Conservation (phyloP, 2,113 vertebrate genomes). For the Lutjanus erythropterus region DNA sequence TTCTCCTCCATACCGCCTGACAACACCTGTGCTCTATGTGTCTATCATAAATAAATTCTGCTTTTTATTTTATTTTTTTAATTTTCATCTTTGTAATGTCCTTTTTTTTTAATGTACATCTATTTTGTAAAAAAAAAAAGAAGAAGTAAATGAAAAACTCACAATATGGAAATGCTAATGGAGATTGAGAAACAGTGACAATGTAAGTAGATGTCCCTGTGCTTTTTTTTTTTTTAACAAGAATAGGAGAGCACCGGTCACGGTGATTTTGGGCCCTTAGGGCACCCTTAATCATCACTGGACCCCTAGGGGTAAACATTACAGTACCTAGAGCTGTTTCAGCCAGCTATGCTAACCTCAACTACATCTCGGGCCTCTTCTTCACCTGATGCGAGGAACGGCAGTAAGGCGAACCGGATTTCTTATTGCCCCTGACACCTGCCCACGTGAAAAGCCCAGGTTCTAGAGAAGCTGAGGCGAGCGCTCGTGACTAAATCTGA, state of each 20-base stretch:
- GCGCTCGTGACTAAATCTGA: constrained; percentile 33
- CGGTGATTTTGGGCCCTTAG: constrained; percentile 67
- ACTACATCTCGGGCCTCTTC: constrained; percentile 82
- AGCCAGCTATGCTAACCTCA: constrained; percentile 69
- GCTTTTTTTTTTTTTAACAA: constrained; percentile 84
- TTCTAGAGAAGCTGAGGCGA: constrained; percentile 35
- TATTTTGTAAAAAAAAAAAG: constrained; percentile 59
- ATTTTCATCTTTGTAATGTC: constrained; percentile 64
- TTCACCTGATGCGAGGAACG: constrained; percentile 63
- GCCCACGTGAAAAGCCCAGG: constrained; percentile 34
- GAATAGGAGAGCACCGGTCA: constrained; percentile 84
- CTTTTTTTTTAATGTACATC: constrained; percentile 73
- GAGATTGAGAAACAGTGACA: constrained; percentile 55
- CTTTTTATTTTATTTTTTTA: constrained; percentile 71
- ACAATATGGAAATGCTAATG: constrained; percentile 73
- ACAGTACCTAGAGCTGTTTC: constrained; percentile 91
- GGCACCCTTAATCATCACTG: constrained; percentile 41
- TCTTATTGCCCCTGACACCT: constrained; percentile 84
- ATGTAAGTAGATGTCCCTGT: constrained; percentile 80
- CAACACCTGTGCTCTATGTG: constrained; percentile 92
- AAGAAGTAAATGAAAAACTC: constrained; percentile 54
- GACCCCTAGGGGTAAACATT: constrained; percentile 76
- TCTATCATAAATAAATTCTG: constrained; percentile 93
- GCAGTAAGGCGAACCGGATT: constrained; percentile 82
- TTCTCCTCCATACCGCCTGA: constrained; percentile 61